Evolutionary conservation across 2,888 invertebrate genomes (phyloP), one percentile per base, ranked within the genome.

Genomic region (Apotomis turbidana): DNA sequence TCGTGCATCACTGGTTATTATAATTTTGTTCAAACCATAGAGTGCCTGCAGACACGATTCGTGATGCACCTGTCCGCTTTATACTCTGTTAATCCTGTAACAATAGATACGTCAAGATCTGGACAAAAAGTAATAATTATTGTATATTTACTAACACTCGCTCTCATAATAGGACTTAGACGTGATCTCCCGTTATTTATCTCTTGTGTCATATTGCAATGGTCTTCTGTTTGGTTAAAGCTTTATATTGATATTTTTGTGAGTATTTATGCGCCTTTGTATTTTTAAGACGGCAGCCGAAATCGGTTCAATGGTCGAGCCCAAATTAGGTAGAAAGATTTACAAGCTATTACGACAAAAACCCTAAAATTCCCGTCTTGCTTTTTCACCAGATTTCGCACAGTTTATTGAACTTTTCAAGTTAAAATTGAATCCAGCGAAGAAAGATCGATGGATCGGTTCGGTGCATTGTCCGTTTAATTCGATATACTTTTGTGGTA

Each of bases 61-160:
- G 62, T 59, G 71, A 71, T 71, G 62, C 72, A 72, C 72, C 72
- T 72, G 72, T 68, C 62, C 3, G 54, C 60, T 71, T 67, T 54
- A 71, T 61, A 55, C 67, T 6, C 38, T 63, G 57, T 68, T 72
- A 72, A 72, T 72, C 72, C 72, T 63, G 4, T 59, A 72, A 72
- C 68, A 72, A 72, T 63, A 72, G 72, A 71, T 58, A 68, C 68
- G 72, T 72, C 68, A 60, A 62, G 62, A 59, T 68, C 63, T 59
- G 63, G 44, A 68, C 68, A 72, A 72, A 62, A 41, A 52, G 62
- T 58, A 68, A 72, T 72, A 63, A 63, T 63, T 38, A 46, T 63
- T 72, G 55, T 70, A 63, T 63, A 58, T 58, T 68, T 44, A 68
- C 41, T 68, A 9, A 44, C 13, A 9, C 38, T 70, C 49, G 0